A percentile compares a stretch with the other conserved stretches of the same genome.
phyloP scores from a whole-genome alignment of 2,888 invertebrate species.

The Apantesis nais region DNA sequence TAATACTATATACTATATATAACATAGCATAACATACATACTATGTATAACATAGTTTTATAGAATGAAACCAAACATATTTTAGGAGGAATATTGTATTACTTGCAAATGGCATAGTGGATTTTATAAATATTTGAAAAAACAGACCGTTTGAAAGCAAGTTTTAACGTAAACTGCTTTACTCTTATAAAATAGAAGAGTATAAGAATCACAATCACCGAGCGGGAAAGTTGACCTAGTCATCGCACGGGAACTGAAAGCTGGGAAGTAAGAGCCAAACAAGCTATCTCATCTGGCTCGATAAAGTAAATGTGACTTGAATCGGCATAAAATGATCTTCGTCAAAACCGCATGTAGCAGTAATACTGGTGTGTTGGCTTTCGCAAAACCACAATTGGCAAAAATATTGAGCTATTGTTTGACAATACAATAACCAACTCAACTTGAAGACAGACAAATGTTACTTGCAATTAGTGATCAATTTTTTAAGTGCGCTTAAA shows the following conservation, averaged over 20 bases:
- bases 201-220: not conserved
- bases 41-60: no score
- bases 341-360: slow-evolving; percentile 19
- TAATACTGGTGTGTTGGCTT: slow-evolving; percentile 19
- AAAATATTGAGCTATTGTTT: slow-evolving; percentile 23
- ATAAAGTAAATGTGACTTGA: slow-evolving; percentile 6
- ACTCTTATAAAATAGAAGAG: not conserved
- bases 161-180: not conserved
- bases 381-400: slow-evolving; percentile 22
- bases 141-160: not conserved
- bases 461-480: slow-evolving; percentile 3
- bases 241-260: not conserved
- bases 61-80: not conserved
- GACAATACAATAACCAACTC: slow-evolving; percentile 15
- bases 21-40: no score
- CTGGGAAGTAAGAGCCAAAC: slow-evolving; percentile 2
- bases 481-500: slow-evolving; percentile 1
- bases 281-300: slow-evolving; percentile 1
- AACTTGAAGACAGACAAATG: slow-evolving; percentile 14
- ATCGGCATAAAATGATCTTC: not conserved
- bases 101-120: no score
- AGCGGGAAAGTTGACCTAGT: slow-evolving; percentile 2
- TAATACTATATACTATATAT: no score
- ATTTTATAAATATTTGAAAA: no score
- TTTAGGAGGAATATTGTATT: not conserved